Conservation (phyloP, 2,888 invertebrate genomes). For the Drosophila barbarae region DNA sequence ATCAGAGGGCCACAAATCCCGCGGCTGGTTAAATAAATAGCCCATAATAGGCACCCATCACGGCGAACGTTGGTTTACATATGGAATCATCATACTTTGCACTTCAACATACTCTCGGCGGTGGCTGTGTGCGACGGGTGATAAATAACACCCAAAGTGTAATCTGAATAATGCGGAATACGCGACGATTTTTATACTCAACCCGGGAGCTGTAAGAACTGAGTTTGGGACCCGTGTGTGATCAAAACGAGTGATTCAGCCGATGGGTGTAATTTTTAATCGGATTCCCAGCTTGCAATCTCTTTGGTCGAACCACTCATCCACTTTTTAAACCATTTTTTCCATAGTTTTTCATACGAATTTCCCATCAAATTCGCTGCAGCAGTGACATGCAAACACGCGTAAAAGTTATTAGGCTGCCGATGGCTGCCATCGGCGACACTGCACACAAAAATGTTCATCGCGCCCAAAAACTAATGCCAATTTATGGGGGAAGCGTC, state of each 20-base stretch:
- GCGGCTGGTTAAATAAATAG: constrained; percentile 9
- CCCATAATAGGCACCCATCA: constrained; percentile 19
- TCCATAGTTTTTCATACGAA: constrained; percentile 13
- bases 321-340: constrained; percentile 8
- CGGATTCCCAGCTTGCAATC: constrained; percentile 23
- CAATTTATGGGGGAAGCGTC: constrained; percentile 63
- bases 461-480: constrained; percentile 55
- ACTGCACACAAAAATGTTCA: constrained; percentile 47
- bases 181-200: constrained; percentile 8
- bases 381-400: constrained; percentile 71
- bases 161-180: constrained; percentile 13
- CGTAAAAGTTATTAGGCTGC: constrained; percentile 72
- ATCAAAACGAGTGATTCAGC: constrained; percentile 4
- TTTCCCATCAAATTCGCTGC: constrained; percentile 55
- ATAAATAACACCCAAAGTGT: constrained; percentile 14
- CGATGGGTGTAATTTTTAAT: constrained; percentile 25
- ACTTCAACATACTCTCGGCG: constrained; percentile 15
- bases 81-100: constrained; percentile 4
- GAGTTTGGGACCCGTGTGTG: neutral
- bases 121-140: constrained; percentile 1
- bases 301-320: constrained; percentile 9
- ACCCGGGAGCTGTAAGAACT: neutral
- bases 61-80: constrained; percentile 24
- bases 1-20: constrained; percentile 2
- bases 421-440: constrained; percentile 51